Base-by-base conservation (phyloP, 1,140 invertebrate genomes). In the Aporrectodea caliginosa region DNA sequence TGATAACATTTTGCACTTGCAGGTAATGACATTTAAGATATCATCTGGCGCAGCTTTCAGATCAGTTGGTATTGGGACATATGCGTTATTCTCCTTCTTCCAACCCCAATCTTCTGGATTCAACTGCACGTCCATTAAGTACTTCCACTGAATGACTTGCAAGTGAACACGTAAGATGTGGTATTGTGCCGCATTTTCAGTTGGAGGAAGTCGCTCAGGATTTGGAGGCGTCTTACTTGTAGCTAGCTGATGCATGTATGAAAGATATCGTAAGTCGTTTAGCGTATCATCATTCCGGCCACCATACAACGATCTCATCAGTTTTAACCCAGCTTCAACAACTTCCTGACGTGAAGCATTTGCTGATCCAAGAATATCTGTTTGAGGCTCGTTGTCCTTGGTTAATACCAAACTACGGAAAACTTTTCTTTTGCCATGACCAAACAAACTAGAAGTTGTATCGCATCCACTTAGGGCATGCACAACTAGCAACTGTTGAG, bases 31-130 rank as follows among this genome's bases (percentile, higher is more conserved):
- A 68, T 27, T 68, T 14, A 68, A 27, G 14, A 68, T 68, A 68
- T 68, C 58, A 16, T 68, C 58, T 68, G 27, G 27, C 27, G 58
- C 58, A 16, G 58, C 14, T 68, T 14, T 14, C 27, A 68, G 27
- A 68, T 68, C 58, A 16, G 58, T 68, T 16, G 58, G 14, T 14
- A 68, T 68, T 68, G 58, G 58, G 14, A 68, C 58, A 27, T 68
- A 68, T 68, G 14, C 58, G 14, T 27, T 27, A 68, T 68, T 68
- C 27, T 68, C 27, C 58, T 16, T 68, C 27, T 68, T 68, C 58
- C 58, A 68, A 14, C 58, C 58, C 58, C 58, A 68, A 27, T 68
- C 58, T 68, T 68, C 58, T 68, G 58, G 58, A 68, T 68, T 68
- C 27, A 68, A 27, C 27, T 68, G 58, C 14, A 27, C 27, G 27